Conservation (phyloP, 2,888 invertebrate species). For the Chirona hameri region DNA sequence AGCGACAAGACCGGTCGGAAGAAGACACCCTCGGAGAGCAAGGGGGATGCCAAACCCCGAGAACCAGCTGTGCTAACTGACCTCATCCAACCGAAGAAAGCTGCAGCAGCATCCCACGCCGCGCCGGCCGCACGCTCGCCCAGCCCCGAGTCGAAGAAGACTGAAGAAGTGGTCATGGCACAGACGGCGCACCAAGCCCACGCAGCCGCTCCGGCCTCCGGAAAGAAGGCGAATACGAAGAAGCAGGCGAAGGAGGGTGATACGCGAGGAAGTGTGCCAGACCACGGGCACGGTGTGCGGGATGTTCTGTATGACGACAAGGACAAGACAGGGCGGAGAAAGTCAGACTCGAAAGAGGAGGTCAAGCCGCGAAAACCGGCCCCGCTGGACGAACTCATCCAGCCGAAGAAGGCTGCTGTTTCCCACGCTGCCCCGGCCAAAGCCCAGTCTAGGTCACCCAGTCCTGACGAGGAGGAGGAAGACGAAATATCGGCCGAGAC, state of each 20-base stretch:
- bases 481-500: neutral
- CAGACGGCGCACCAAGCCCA: neutral
- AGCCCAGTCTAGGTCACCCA: neutral
- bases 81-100: neutral
- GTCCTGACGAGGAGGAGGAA: neutral
- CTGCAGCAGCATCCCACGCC: neutral
- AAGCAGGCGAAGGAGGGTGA: neutral
- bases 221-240: neutral
- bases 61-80: neutral
- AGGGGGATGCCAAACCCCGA: neutral
- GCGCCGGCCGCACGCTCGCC: neutral
- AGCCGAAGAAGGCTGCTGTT: neutral
- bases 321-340: neutral
- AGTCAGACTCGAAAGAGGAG: neutral
- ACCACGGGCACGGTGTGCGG: neutral
- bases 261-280: neutral
- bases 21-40: neutral
- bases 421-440: neutral
- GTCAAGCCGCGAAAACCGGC: neutral
- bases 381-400: neutral
- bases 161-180: neutral
- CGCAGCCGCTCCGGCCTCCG: neutral
- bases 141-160: neutral
- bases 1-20: neutral
- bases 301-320: constrained; percentile 1